A percentile compares a stretch with the other conserved stretches of the same genome.
Conservation (phyloP, 2,113 vertebrate genomes). For the Datnioides undecimradiatus region DNA sequence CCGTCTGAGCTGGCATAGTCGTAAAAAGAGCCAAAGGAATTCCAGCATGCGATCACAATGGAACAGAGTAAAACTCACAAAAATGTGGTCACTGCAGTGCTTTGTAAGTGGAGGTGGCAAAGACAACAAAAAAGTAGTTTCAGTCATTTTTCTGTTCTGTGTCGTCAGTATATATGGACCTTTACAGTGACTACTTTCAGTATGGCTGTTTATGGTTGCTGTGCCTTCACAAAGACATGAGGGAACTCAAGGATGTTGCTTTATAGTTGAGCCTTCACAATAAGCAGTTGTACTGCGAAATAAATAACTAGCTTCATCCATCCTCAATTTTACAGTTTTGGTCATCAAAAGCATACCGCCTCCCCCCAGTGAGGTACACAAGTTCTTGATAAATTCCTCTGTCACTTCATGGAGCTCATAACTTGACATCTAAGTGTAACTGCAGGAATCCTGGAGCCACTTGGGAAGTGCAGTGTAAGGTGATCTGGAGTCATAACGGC, state of each 20-base stretch:
- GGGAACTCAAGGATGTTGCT: background rate
- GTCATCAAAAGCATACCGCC: conserved; percentile 30
- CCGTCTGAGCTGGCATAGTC: conserved; percentile 74
- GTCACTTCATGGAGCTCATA: conserved; percentile 27
- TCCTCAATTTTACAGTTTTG: conserved; percentile 15
- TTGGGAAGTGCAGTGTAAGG: conserved; percentile 53
- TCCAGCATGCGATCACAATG: conserved; percentile 34
- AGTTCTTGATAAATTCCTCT: conserved; percentile 44
- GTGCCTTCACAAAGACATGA: background rate
- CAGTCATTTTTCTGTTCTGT: background rate
- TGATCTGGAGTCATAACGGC: conserved; percentile 50
- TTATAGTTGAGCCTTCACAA: background rate
- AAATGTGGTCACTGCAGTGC: conserved; percentile 10
- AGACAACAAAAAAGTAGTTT: background rate
- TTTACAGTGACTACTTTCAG: background rate
- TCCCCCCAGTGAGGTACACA: conserved; percentile 18
- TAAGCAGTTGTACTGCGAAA: background rate
- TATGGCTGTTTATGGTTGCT: background rate
- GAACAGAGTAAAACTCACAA: conserved; percentile 45
- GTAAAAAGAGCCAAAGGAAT: conserved; percentile 65
- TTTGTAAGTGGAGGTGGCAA: conserved; percentile 23
- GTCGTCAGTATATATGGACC: background rate
- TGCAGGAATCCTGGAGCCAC: conserved; percentile 48
- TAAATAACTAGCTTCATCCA: conserved; percentile 8
- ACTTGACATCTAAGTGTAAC: conserved; percentile 45